phyloP scores from a whole-genome alignment of 2,888 invertebrate species.

The Bedellia somnulentella region DNA sequence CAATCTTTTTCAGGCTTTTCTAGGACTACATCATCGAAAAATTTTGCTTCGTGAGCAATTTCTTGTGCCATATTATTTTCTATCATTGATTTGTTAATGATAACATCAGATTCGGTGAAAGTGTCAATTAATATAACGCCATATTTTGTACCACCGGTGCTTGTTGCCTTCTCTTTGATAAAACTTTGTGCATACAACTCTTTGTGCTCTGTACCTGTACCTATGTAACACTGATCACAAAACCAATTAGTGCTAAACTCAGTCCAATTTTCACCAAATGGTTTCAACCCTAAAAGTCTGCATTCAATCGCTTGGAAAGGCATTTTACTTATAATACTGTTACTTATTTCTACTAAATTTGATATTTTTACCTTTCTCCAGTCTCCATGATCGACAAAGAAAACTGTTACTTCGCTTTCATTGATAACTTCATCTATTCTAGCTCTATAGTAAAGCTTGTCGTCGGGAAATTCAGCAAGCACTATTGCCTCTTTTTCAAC shows the following conservation, averaged over 20 bases:
- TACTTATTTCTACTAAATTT: slow-evolving; percentile 47
- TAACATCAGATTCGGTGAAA: slow-evolving; percentile 25
- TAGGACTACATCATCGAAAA: slow-evolving; percentile 18
- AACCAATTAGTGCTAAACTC: slow-evolving; percentile 55
- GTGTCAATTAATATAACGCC: slow-evolving; percentile 51
- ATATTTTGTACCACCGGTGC: slow-evolving; percentile 47
- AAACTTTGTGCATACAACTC: slow-evolving; percentile 39
- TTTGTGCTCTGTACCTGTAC: slow-evolving; percentile 29
- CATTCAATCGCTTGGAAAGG: slow-evolving; percentile 70
- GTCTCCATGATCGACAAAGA: slow-evolving; percentile 68
- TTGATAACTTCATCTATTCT: slow-evolving; percentile 31
- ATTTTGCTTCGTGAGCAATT: slow-evolving; percentile 21
- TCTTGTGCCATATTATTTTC: slow-evolving; percentile 46
- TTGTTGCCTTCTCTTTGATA: slow-evolving; percentile 27
- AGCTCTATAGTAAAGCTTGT: slow-evolving; percentile 39
- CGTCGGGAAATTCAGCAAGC: slow-evolving; percentile 48
- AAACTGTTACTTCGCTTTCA: slow-evolving; percentile 47
- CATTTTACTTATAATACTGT: slow-evolving; percentile 45
- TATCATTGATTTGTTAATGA: slow-evolving; percentile 51
- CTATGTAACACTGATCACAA: slow-evolving; percentile 38
- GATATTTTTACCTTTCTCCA: slow-evolving; percentile 31
- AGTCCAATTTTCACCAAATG: slow-evolving; percentile 48
- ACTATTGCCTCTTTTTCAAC: slow-evolving; percentile 40
- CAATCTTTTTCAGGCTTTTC: slow-evolving; percentile 7
- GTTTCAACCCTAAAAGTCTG: slow-evolving; percentile 51